Conservation (phyloP, 1,140 invertebrate species). For the Zaprionus capensis region DNA sequence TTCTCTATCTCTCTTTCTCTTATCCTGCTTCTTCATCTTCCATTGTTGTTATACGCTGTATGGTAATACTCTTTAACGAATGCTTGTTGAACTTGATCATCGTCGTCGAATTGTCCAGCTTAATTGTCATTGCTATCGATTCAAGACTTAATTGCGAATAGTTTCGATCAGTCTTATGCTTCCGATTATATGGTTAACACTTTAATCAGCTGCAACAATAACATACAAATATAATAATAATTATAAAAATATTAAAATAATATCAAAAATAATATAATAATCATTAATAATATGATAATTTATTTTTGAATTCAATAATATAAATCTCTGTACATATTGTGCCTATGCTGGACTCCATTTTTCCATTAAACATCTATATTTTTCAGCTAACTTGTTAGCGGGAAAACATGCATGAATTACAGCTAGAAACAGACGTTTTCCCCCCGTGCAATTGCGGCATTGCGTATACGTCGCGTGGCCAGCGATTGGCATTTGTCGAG, state of each 20-base stretch:
- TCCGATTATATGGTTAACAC: not conserved
- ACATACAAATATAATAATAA: no score
- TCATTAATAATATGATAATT: no score
- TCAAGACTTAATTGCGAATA: constrained; percentile 35
- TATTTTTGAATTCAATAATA: no score
- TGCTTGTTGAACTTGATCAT: constrained; percentile 41
- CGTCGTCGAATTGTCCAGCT: constrained; percentile 32
- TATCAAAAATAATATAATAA: no score
- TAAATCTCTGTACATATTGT: no score
- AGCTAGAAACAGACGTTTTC: not conserved
- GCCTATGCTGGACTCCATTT: no score
- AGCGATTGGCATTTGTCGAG: constrained; percentile 21
- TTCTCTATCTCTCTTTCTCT: not conserved
- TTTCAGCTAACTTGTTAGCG: no score
- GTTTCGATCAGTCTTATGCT: constrained; percentile 1
- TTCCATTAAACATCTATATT: no score
- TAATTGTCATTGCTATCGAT: constrained; percentile 62
- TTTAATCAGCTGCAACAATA: not conserved
- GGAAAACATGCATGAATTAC: no score
- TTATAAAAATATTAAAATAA: no score
- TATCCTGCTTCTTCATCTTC: constrained; percentile 7
- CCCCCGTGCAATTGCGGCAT: not conserved
- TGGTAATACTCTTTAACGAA: constrained; percentile 44
- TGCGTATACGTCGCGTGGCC: constrained; percentile 41
- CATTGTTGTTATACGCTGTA: not conserved